Conservation (phyloP, 1,140 invertebrate species). For the Calosoma granatense region DNA sequence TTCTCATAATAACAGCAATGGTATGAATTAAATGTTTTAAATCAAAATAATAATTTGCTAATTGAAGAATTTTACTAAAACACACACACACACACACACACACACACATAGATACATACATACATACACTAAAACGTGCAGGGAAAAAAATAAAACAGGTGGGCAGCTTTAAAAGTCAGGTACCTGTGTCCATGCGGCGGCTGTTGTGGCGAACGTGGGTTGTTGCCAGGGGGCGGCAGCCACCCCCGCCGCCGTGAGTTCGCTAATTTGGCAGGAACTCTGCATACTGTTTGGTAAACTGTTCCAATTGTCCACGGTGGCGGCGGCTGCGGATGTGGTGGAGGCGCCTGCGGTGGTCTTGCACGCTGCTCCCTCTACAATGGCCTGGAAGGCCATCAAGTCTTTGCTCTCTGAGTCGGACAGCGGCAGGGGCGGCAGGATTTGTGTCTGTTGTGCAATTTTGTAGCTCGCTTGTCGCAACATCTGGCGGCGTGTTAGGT, state of each 20-base stretch:
- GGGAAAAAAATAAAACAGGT: neutral
- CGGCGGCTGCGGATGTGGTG: conserved; percentile 23
- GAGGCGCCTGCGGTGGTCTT: neutral
- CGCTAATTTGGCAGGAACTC: conserved; percentile 44
- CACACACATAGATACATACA: conserved; percentile 16
- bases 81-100: conserved; percentile 12
- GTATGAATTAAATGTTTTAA: no score
- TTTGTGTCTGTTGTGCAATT: conserved; percentile 58
- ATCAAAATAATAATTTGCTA: no score
- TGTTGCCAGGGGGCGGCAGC: conserved; percentile 15
- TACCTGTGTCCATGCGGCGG: conserved; percentile 34
- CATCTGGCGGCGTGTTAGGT: conserved; percentile 55
- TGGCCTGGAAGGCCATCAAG: conserved; percentile 46
- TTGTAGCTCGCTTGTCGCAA: conserved; percentile 70
- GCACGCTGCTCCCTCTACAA: conserved; percentile 38
- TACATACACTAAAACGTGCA: neutral
- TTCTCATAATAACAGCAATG: no score
- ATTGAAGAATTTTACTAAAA: no score
- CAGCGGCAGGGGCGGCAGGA: conserved; percentile 43
- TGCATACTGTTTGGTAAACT: conserved; percentile 45
- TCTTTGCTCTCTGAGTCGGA: conserved; percentile 48
- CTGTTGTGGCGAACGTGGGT: conserved; percentile 16
- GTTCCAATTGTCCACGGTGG: conserved; percentile 44
- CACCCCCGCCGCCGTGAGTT: conserved; percentile 20
- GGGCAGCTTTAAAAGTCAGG: conserved; percentile 28